Percentiles rank a stretch among this genome's conserved stretches.
phyloP scores from a whole-genome alignment of 2,797 vertebrate genomes.

The Crocodylus rhombifer region DNA sequence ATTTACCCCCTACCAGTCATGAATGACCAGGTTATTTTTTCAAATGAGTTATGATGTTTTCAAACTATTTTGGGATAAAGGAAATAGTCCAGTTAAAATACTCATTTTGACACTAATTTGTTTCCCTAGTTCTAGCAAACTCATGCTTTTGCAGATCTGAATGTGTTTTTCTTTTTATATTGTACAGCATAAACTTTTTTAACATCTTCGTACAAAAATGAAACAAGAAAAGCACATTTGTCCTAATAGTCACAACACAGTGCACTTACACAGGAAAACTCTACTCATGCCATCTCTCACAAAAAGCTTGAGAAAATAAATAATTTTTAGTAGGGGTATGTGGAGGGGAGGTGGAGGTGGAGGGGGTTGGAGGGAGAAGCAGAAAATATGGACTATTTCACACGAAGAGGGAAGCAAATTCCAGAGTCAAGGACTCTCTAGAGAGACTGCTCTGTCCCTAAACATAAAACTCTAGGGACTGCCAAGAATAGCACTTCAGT shows the following conservation, averaged over 20 bases:
- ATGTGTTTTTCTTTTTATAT: neutral
- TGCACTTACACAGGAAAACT: accelerated
- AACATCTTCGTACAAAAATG: no score
- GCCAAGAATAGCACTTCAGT: accelerated
- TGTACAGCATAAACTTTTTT: neutral
- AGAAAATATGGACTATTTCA: neutral
- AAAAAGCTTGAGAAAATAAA: neutral
- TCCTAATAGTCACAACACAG: no score
- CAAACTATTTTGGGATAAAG: neutral
- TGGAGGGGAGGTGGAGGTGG: no score
- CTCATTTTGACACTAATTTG: neutral
- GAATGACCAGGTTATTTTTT: accelerated
- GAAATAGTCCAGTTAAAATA: neutral
- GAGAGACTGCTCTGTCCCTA: accelerated
- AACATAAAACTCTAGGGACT: neutral
- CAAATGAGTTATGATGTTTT: neutral
- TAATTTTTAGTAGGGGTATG: no score
- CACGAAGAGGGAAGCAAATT: accelerated
- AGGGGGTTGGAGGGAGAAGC: no score
- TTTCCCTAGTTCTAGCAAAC: neutral
- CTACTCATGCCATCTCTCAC: neutral
- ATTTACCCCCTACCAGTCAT: no score
- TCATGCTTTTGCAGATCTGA: neutral
- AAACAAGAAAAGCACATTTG: neutral
- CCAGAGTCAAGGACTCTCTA: neutral